These are phyloP conservation scores for Saguinus midas DNA, from an alignment of 2,113 vertebrate genomes.

Conservation along the genomic window DNA sequence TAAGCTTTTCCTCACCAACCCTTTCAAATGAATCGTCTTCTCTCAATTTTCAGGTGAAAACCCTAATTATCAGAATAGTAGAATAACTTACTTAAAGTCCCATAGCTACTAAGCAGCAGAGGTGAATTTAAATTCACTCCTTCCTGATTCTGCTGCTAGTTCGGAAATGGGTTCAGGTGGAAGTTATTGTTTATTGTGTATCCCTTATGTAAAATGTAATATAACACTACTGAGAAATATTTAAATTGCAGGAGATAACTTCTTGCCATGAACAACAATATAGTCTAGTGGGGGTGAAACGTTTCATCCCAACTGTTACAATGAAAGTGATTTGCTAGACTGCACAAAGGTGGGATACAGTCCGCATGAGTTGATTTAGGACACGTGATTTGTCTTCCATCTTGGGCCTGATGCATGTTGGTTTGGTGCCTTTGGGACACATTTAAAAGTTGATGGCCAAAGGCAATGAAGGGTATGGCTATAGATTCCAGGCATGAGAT, in stretches of 20 bases:
- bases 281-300: neutral
- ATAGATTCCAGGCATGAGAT: neutral
- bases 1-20: neutral
- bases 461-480: neutral
- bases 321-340: neutral
- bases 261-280: neutral
- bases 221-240: neutral
- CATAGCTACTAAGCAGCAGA: neutral
- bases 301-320: neutral
- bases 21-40: neutral
- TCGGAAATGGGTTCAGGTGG: neutral
- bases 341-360: neutral
- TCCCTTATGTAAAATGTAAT: neutral
- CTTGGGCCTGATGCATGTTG: neutral
- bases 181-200: neutral
- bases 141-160: neutral
- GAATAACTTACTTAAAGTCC: neutral
- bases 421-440: neutral
- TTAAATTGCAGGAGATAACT: neutral
- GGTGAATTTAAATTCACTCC: neutral
- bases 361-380: neutral
- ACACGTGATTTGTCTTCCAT: neutral
- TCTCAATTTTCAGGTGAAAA: neutral
- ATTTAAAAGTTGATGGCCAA: too few species aligned
- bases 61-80: neutral